phyloP scores from a whole-genome alignment of 2,113 vertebrate species.

The Castor canadensis region DNA sequence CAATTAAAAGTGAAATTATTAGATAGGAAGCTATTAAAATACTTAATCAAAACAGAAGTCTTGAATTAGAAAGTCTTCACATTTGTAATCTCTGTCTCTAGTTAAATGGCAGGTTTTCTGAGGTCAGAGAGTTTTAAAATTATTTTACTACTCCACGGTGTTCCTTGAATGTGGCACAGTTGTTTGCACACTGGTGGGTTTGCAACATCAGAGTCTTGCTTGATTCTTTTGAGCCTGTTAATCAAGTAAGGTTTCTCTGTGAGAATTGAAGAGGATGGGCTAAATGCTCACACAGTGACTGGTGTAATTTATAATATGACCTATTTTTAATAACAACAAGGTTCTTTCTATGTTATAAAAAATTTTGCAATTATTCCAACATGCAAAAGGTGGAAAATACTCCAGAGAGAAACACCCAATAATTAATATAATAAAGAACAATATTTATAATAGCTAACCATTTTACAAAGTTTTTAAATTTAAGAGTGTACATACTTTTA shows the following conservation, averaged over 20 bases:
- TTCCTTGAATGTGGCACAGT: not conserved
- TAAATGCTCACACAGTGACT: not conserved
- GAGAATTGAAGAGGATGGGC: not conserved
- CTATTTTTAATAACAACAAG: not conserved
- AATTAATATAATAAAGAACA: not conserved
- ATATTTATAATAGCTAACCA: not conserved
- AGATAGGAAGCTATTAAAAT: not conserved
- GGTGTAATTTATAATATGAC: not conserved
- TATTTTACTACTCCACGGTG: not conserved
- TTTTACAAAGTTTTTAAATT: not conserved
- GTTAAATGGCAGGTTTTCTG: not conserved
- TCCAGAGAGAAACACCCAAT: not conserved
- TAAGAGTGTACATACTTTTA: not conserved
- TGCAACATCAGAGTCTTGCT: not conserved
- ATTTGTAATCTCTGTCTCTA: not conserved
- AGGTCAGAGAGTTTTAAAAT: not conserved
- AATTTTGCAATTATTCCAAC: not conserved
- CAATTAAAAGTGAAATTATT: not conserved
- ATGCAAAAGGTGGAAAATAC: not conserved
- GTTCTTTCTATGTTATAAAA: not conserved
- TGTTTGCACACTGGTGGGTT: not conserved
- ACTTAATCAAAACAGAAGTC: not conserved
- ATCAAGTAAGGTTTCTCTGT: not conserved
- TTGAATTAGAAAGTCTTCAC: accelerated
- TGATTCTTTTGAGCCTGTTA: not conserved